Evolutionary conservation across 1,140 invertebrate genomes (phyloP), one percentile per base, ranked within the genome.

Genomic region (Pararge aegeria): DNA sequence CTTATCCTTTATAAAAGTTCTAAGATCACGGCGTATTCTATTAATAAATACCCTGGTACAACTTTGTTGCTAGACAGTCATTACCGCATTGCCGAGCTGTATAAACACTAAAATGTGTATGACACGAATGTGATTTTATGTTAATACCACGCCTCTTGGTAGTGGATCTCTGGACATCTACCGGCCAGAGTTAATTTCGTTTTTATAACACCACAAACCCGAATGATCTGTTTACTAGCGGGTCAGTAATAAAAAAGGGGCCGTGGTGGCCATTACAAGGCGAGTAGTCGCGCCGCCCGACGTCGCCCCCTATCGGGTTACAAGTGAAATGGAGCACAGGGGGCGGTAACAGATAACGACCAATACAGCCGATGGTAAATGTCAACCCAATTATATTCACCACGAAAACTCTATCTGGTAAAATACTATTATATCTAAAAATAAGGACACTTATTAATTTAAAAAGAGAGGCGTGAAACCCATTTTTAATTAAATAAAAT

Each of bases 151-250:
- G 59, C 68, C 66, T 67, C 68, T 68, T 68, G 68, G 66, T 73
- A 72, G 70, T 76, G 70, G 72, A 78, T 82, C 79, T 83, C 76
- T 78, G 76, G 74, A 73, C 80, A 84, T 86, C 71, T 77, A 80
- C 78, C 73, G 78, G 78, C 71, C 76, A 66, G 73, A 83, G 80
- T 87, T 89, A 89, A 89, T 89, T 89, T 84, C 78, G 83, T 87
- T 89, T 89, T 89, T 89, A 89, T 87, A 87, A 86, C 86, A 86
- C 81, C 84, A 87, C 86, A 87, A 87, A 86, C 83, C 83, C 80
- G 83, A 89, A 89, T 87, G 86, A 89, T 89, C 86, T 89, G 86
- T 89, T 86, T 89, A 89, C 86, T 89, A 86, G 83, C 83, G 84
- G 86, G 81, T 85, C 77, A 89, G 86, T 89, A 87, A 87, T 89